Conservation (phyloP, 2,797 vertebrate species). For the Anguilla marmorata region DNA sequence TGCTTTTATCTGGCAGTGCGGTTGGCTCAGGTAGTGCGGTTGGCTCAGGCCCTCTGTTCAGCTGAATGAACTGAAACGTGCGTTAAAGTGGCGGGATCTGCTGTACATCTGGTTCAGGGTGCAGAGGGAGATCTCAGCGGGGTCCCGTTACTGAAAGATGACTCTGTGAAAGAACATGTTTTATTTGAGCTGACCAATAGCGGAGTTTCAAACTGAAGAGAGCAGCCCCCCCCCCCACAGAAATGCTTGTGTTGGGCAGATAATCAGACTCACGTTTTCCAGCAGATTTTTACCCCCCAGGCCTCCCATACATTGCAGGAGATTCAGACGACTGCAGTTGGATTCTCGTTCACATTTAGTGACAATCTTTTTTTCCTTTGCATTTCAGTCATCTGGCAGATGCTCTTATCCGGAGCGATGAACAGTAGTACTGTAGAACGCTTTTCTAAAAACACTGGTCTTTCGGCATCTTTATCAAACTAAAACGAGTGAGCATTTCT, state of each 20-base stretch:
- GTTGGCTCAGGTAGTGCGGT: neutral
- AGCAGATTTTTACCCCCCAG: neutral
- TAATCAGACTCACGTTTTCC: neutral
- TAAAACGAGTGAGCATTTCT: too few species aligned
- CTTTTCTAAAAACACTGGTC: too few species aligned
- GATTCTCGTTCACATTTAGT: neutral
- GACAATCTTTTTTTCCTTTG: neutral
- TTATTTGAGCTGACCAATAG: neutral
- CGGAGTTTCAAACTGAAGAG: neutral
- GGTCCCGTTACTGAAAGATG: neutral
- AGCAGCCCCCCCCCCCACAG: neutral
- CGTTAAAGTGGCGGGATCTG: neutral
- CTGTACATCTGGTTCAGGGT: neutral
- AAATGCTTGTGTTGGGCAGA: neutral
- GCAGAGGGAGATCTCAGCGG: neutral
- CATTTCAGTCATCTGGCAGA: too few species aligned
- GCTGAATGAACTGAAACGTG: neutral
- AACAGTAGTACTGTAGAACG: too few species aligned
- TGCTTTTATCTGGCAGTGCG: neutral
- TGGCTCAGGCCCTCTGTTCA: neutral
- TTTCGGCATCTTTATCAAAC: too few species aligned
- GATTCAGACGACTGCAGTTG: neutral
- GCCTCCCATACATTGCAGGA: neutral
- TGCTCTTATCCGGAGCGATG: too few species aligned
- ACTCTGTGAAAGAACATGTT: neutral